Evolutionary conservation across 35 echinoderm and acorn worm species (phyloP).

Genomic region (Apostichopus japonicus): DNA sequence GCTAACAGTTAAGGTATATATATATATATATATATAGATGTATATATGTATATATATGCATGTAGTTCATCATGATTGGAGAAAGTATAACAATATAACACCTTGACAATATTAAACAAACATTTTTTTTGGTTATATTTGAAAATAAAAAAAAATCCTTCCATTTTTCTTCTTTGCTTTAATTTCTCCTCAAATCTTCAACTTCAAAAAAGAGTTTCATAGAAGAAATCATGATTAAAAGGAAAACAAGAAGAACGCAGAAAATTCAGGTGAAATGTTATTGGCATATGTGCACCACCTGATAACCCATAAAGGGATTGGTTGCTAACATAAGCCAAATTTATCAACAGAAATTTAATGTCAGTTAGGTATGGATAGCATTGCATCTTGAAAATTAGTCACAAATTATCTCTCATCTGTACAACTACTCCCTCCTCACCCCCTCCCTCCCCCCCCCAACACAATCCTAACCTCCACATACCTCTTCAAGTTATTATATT

Average conservation of each 20-base stretch:
- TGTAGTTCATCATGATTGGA: slow-evolving; percentile 12
- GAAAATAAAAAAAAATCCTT: background rate
- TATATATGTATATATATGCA: background rate
- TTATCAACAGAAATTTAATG: no score
- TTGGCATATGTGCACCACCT: no score
- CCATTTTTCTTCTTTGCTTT: background rate
- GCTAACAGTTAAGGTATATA: background rate
- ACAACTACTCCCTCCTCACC: no score
- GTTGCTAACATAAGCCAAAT: no score
- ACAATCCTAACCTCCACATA: no score
- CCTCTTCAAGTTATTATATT: no score
- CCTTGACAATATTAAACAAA: background rate
- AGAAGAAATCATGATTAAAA: background rate
- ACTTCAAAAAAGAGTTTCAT: background rate
- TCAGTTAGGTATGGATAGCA: no score
- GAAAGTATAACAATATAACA: background rate
- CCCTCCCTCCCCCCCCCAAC: no score
- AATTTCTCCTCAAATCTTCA: slow-evolving; percentile 1
- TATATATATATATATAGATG: background rate
- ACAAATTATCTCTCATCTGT: no score
- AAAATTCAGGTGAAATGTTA: no score
- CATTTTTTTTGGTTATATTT: background rate
- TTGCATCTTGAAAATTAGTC: no score
- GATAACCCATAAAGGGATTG: no score
- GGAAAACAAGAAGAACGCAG: background rate